phyloP scores from a whole-genome alignment of 2,113 vertebrate species.

The Rhynchopsitta pachyrhyncha region DNA sequence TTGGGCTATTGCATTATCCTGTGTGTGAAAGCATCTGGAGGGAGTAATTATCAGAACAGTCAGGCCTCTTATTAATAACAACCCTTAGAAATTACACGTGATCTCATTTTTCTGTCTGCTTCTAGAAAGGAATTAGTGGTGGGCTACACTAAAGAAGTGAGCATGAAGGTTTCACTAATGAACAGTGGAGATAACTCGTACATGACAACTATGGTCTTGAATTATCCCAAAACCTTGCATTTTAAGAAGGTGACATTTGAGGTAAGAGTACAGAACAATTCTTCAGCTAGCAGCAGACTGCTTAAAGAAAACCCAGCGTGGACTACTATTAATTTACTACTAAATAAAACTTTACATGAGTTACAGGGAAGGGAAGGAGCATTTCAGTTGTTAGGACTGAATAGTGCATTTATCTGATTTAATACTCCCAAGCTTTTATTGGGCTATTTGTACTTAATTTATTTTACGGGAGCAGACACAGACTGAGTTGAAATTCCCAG shows the following conservation, averaged over 20 bases:
- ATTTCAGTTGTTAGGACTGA: neutral
- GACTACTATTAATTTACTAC: neutral
- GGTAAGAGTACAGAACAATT: constrained; percentile 5
- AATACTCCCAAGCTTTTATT: constrained; percentile 29
- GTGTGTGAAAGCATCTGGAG: neutral
- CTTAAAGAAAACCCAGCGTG: neutral
- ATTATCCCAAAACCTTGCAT: constrained; percentile 36
- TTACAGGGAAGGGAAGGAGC: neutral
- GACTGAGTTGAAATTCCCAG: neutral
- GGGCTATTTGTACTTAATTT: constrained; percentile 40
- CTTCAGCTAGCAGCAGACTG: neutral
- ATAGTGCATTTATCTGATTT: constrained; percentile 16
- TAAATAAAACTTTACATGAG: neutral
- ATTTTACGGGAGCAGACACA: constrained; percentile 8
- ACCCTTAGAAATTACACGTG: neutral
- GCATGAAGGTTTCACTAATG: neutral
- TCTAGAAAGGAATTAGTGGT: constrained; percentile 55
- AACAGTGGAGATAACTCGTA: constrained; percentile 59
- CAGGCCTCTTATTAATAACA: neutral
- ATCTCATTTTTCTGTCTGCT: neutral
- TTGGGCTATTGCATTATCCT: neutral
- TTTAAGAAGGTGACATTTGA: constrained; percentile 47
- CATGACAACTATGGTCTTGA: constrained; percentile 53
- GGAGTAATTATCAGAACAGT: neutral
- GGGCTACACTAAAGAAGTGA: constrained; percentile 42